These are phyloP conservation scores for Erythrolamprus reginae DNA, from an alignment of 2,113 vertebrate genomes.

Conservation along the genomic window DNA sequence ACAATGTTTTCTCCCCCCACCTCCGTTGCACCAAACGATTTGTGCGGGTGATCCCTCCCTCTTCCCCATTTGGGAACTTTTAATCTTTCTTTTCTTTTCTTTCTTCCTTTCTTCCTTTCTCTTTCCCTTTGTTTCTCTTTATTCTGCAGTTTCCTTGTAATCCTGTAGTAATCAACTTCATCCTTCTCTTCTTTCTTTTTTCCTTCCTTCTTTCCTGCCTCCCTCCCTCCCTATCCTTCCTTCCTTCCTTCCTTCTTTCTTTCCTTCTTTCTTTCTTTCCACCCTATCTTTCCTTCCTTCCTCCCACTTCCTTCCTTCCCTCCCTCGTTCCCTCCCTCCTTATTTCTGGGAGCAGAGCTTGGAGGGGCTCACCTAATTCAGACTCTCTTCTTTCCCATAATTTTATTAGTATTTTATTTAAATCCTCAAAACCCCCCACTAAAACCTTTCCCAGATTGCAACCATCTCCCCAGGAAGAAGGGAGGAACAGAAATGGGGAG, in stretches of 20 bases:
- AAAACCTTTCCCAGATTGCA: neutral
- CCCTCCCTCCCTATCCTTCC: too few relatives aligned
- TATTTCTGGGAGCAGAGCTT: too few relatives aligned
- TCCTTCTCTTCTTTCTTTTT: neutral
- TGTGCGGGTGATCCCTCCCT: neutral
- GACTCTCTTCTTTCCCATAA: neutral
- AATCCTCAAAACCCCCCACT: neutral
- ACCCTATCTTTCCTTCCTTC: neutral
- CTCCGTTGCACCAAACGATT: neutral
- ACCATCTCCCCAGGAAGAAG: neutral
- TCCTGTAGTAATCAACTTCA: too few relatives aligned
- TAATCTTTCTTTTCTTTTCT: too few relatives aligned
- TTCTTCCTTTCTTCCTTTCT: too few relatives aligned
- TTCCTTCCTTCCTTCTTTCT: neutral
- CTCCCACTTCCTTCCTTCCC: too few relatives aligned
- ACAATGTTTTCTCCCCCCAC: constrained; percentile 24
- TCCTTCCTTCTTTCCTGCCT: too few relatives aligned
- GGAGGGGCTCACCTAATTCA: neutral
- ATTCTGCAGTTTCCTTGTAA: too few relatives aligned
- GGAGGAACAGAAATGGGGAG: neutral
- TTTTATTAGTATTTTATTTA: too few relatives aligned
- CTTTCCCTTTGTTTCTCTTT: too few relatives aligned
- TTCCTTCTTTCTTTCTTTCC: neutral
- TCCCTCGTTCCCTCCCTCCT: too few relatives aligned
- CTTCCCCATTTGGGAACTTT: neutral